A percentile compares a stretch with the other conserved stretches of the same genome.
Conservation (phyloP, 2,113 vertebrate species). For the Calyptommatus sinebrachiatus region DNA sequence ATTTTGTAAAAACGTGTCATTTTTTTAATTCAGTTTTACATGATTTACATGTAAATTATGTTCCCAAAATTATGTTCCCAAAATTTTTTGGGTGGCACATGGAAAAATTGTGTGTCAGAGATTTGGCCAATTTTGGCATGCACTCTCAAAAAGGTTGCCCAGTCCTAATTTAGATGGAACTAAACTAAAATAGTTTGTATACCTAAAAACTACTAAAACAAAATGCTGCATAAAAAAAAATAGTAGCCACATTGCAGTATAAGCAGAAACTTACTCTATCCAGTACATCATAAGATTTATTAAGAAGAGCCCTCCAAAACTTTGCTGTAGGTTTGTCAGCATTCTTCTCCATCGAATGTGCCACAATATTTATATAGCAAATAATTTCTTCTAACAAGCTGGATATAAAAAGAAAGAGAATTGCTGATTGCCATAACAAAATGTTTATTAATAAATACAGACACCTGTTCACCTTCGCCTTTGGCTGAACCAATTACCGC, state of each 20-base stretch:
- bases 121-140: no score
- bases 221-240: background rate
- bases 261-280: slow-evolving; percentile 80
- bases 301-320: slow-evolving; percentile 94
- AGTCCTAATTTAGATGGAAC: no score
- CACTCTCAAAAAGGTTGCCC: no score
- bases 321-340: slow-evolving; percentile 84
- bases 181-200: background rate
- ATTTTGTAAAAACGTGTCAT: no score
- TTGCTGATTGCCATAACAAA: background rate
- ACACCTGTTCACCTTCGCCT: no score
- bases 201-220: background rate
- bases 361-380: slow-evolving; percentile 82
- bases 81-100: no score
- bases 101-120: no score
- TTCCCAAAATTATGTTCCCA: no score
- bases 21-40: no score
- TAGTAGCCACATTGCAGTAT: background rate
- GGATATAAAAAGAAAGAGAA: slow-evolving; percentile 25
- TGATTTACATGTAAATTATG: no score
- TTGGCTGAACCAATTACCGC: no score
- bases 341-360: slow-evolving; percentile 84
- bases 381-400: slow-evolving; percentile 90
- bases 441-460: no score
- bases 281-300: slow-evolving; percentile 87